Evolutionary conservation across 2,797 vertebrate species (phyloP).

Genomic region (Glossophaga mutica): DNA sequence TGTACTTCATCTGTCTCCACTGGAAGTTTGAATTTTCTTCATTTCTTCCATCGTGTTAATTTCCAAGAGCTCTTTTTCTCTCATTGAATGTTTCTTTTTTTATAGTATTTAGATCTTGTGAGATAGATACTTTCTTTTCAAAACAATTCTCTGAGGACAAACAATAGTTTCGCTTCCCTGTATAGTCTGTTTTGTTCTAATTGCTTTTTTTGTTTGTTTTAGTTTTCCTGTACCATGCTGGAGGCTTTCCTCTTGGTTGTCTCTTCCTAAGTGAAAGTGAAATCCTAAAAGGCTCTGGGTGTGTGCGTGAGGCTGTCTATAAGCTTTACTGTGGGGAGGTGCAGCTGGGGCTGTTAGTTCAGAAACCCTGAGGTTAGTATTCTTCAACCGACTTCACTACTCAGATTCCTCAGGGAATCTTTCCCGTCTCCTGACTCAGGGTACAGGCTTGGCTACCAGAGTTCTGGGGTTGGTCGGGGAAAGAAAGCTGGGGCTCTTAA

Average conservation of each 20-base stretch:
- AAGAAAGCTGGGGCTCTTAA: not conserved
- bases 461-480: not conserved
- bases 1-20: not conserved
- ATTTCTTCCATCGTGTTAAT: constrained; percentile 22
- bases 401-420: not conserved
- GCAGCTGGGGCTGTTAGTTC: not conserved
- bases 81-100: not conserved
- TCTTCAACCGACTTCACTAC: not conserved
- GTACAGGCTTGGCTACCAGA: not conserved
- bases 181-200: not conserved
- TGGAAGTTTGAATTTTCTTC: not conserved
- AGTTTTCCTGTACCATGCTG: not conserved
- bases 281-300: not conserved
- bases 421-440: not conserved
- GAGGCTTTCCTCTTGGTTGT: not conserved
- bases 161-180: not conserved
- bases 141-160: not conserved
- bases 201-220: not conserved
- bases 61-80: not conserved
- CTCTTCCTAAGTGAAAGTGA: not conserved
- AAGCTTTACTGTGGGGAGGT: not conserved
- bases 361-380: not conserved
- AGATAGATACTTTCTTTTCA: not conserved
- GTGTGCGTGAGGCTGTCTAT: not conserved
- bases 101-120: not conserved